Conservation (phyloP, 2,888 invertebrate genomes). For the Amaurobius ferox region DNA sequence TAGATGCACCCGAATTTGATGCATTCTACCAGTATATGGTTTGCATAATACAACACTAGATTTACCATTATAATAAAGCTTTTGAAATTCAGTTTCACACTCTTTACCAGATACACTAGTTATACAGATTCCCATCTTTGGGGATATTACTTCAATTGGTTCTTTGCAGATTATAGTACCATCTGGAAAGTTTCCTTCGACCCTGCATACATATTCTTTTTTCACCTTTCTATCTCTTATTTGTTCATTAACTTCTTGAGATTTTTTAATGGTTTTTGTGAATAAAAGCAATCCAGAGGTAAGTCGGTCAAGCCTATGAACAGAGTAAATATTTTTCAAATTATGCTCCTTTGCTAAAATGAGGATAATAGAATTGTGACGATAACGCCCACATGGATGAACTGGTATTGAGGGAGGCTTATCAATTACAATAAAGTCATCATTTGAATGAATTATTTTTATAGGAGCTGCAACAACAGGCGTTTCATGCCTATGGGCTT, state of each 20-base stretch:
- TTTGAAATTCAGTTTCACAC: conserved; percentile 94
- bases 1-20: conserved; percentile 98
- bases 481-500: conserved; percentile 94
- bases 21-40: conserved; percentile 98
- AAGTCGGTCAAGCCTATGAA: conserved; percentile 96
- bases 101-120: conserved; percentile 95
- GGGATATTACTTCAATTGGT: conserved; percentile 94
- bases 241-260: conserved; percentile 96
- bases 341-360: conserved; percentile 97
- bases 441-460: conserved; percentile 97
- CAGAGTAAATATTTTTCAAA: conserved; percentile 92
- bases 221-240: conserved; percentile 92
- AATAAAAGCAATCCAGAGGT: conserved; percentile 96
- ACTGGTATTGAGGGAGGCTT: conserved; percentile 99
- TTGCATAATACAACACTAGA: conserved; percentile 95
- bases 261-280: conserved; percentile 94
- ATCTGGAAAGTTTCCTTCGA: conserved; percentile 94
- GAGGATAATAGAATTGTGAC: conserved; percentile 97
- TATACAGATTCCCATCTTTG: conserved; percentile 97
- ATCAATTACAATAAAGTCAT: conserved; percentile 99
- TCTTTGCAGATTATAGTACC: conserved; percentile 87
- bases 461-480: conserved; percentile 97
- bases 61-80: conserved; percentile 90
- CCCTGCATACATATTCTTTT: conserved; percentile 96
- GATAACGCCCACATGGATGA: conserved; percentile 98